Evolutionary conservation across 2,797 vertebrate species (phyloP), one percentile per base, ranked within the genome.

Genomic region (Coluber constrictor): DNA sequence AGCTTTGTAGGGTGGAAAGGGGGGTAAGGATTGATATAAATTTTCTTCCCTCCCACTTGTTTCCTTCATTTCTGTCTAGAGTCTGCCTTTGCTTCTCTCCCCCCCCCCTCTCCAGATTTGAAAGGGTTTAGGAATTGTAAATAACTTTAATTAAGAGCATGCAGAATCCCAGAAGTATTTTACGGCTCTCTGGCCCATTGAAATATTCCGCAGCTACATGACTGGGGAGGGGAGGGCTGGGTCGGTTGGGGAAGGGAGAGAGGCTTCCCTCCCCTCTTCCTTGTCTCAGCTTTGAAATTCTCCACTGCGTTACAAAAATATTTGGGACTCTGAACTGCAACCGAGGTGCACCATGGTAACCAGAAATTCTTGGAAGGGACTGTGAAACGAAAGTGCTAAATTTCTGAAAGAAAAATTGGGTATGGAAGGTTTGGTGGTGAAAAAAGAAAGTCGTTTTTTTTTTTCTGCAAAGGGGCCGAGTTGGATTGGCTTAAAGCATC

Each of bases 71-170:
- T 60, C 74, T 91, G 11, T 91, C 59, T 87, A 29, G 20, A 91
- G 29, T 37, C 54, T 29, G 5, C 5, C 25, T 89, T 60, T 15
- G 32, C 27, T 29, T 7, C 83, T 90, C 37, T 54, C 15, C 18
- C 25, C 13, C n/a, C 2, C 1, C n/a, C 57, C 25, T 1, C 43
- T 9, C 86, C 63, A 37, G 18, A 8, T 54, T 54, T 37, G 11
- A 51, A 94, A 57, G 60, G 60, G 61, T 37, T 87, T 60, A 47
- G 55, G 16, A 12, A 27, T 55, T 89, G 54, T 12, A 54, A 86
- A 90, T 91, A 32, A 94, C 91, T 87, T 55, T 87, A 87, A 89
- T 59, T 29, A 87, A 87, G 32, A 23, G 10, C 60, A n/a, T 23
- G 56, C 63, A 89, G 70, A 63, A 55, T 55, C 43, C 47, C 47